Evolutionary conservation across 2,113 vertebrate species (phyloP).

Genomic region (Ciconia maguari): DNA sequence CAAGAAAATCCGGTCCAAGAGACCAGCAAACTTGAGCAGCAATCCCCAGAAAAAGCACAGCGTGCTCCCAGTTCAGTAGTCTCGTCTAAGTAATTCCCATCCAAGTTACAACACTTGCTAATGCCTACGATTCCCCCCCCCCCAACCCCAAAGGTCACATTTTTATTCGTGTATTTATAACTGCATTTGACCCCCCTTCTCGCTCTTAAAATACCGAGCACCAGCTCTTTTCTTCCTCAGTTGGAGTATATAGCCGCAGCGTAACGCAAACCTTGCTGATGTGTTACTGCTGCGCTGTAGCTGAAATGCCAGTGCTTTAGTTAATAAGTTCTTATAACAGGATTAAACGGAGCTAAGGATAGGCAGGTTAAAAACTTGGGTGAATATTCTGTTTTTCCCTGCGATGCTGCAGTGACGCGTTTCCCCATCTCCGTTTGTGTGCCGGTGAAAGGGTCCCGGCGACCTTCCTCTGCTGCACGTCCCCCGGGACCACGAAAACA

Average conservation of each 20-base stretch:
- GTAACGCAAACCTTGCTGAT: not conserved
- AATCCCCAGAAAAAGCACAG: not conserved
- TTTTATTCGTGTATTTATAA: not conserved
- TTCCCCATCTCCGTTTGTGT: not conserved
- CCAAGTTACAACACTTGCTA: not conserved
- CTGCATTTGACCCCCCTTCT: not conserved
- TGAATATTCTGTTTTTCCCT: fast-evolving
- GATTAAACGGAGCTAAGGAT: not conserved
- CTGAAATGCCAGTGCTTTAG: not conserved
- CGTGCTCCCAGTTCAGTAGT: fast-evolving
- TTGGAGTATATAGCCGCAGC: fast-evolving
- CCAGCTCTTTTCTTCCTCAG: not conserved
- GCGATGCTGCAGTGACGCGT: not conserved
- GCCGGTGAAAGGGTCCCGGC: not conserved
- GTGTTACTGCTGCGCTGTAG: not conserved
- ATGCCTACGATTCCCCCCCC: not conserved
- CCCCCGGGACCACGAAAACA: not conserved
- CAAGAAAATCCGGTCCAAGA: not conserved
- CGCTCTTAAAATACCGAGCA: not conserved
- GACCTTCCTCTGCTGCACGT: not conserved
- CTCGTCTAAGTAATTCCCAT: not conserved
- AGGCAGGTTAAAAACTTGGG: not conserved
- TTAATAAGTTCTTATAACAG: not conserved
- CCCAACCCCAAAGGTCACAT: not conserved
- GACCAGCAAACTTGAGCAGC: not conserved